Percentiles rank a stretch among this genome's conserved stretches.
Conservation (phyloP, 2,888 invertebrate genomes). For the Lordiphosa fenestrarum region DNA sequence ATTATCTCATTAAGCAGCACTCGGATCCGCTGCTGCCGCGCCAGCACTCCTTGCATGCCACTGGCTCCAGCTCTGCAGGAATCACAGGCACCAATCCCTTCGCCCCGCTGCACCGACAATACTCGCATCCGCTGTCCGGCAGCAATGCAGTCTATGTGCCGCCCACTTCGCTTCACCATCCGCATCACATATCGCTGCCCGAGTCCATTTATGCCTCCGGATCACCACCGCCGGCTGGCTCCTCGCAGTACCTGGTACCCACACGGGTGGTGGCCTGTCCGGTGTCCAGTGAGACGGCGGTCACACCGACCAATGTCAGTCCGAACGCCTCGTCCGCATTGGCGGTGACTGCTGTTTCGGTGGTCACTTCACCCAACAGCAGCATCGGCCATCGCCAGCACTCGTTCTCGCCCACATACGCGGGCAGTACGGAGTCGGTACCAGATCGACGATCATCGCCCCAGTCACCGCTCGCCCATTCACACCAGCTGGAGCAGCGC, state of each 20-base stretch:
- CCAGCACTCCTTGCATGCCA: conserved; percentile 80
- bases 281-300: conserved; percentile 60
- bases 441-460: conserved; percentile 61
- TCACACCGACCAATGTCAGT: conserved; percentile 52
- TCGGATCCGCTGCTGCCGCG: conserved; percentile 85
- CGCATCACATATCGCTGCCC: conserved; percentile 78
- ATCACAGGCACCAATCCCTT: conserved; percentile 64
- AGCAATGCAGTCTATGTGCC: conserved; percentile 54
- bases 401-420: conserved; percentile 73
- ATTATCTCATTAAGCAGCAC: conserved; percentile 84
- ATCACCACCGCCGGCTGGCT: conserved; percentile 77
- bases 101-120: conserved; percentile 81
- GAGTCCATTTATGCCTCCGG: conserved; percentile 77
- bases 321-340: conserved; percentile 25
- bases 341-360: conserved; percentile 33
- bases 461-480: conserved; percentile 31
- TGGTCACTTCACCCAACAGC: conserved; percentile 51
- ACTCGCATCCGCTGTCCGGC: conserved; percentile 81
- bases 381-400: conserved; percentile 43
- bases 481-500: conserved; percentile 4
- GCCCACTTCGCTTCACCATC: conserved; percentile 69
- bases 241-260: conserved; percentile 76
- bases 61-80: conserved; percentile 33
- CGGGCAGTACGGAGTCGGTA: conserved; percentile 49
- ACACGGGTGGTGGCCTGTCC: conserved; percentile 59